A percentile compares a stretch with the other conserved stretches of the same genome.
phyloP scores from a whole-genome alignment of 2,888 invertebrate species.

The Choreutis nemorana region DNA sequence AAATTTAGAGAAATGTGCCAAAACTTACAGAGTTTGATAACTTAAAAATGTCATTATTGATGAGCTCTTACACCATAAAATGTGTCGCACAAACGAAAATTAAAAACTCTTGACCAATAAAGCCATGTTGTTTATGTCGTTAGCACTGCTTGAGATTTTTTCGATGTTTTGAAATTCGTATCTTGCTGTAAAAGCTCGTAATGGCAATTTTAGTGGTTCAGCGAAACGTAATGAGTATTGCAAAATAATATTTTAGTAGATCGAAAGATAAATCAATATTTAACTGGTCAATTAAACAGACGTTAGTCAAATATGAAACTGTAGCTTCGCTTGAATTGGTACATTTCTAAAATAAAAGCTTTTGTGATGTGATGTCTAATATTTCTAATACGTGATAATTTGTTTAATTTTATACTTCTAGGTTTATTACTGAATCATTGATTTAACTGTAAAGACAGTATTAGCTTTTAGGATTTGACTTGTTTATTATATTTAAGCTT shows the following conservation, averaged over 20 bases:
- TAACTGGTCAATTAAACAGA: too few relatives aligned
- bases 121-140: not conserved
- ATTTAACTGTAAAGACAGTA: too few relatives aligned
- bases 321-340: slow-evolving; percentile 35
- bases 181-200: not conserved
- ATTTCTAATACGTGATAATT: slow-evolving; percentile 30
- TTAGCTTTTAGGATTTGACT: slow-evolving; percentile 23
- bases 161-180: not conserved
- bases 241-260: too few relatives aligned
- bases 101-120: not conserved
- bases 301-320: too few relatives aligned
- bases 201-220: too few relatives aligned
- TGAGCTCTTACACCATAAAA: not conserved
- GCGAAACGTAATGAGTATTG: too few relatives aligned
- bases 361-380: slow-evolving; percentile 62
- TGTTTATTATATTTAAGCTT: slow-evolving; percentile 17
- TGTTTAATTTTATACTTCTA: slow-evolving; percentile 7
- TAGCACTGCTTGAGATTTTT: not conserved
- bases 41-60: not conserved
- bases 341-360: slow-evolving; percentile 52
- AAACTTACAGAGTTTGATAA: slow-evolving; percentile 13
- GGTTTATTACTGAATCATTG: slow-evolving; percentile 4
- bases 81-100: not conserved
- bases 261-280: too few relatives aligned
- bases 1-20: slow-evolving; percentile 53